phyloP scores from a whole-genome alignment of 2,888 invertebrate genomes.

The Tinea semifulvella region DNA sequence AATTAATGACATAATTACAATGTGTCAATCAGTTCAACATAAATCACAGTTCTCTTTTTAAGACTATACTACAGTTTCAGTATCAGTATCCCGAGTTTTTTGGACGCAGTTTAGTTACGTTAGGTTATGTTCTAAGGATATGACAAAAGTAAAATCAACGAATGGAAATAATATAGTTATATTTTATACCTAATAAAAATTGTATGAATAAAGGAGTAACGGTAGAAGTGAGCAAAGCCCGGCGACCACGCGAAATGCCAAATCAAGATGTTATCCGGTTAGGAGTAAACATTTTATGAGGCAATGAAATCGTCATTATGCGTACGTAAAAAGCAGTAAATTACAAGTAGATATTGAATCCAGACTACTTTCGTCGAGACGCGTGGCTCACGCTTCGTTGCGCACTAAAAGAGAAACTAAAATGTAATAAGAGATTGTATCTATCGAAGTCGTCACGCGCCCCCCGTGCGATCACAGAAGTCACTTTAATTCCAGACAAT shows the following conservation, averaged over 20 bases:
- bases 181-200: too few species aligned
- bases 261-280: conserved; percentile 33
- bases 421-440: conserved; percentile 24
- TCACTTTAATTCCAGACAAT: conserved; percentile 3
- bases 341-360: conserved; percentile 29
- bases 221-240: conserved; percentile 12
- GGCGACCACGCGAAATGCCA: conserved; percentile 29
- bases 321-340: conserved; percentile 27
- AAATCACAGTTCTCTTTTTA: too few species aligned
- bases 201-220: too few species aligned
- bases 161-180: too few species aligned
- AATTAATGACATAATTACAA: too few species aligned
- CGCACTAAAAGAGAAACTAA: conserved; percentile 27
- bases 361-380: conserved; percentile 13
- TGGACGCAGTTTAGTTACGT: too few species aligned
- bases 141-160: too few species aligned
- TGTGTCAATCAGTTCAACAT: too few species aligned
- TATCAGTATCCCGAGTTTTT: too few species aligned
- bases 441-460: conserved; percentile 13
- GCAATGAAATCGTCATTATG: conserved; percentile 37
- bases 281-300: conserved; percentile 32
- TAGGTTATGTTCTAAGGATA: too few species aligned
- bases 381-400: conserved; percentile 20
- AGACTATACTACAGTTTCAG: too few species aligned
- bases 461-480: conserved; percentile 3